Conservation (phyloP, 2,797 vertebrate species). For the Myotis daubentonii region DNA sequence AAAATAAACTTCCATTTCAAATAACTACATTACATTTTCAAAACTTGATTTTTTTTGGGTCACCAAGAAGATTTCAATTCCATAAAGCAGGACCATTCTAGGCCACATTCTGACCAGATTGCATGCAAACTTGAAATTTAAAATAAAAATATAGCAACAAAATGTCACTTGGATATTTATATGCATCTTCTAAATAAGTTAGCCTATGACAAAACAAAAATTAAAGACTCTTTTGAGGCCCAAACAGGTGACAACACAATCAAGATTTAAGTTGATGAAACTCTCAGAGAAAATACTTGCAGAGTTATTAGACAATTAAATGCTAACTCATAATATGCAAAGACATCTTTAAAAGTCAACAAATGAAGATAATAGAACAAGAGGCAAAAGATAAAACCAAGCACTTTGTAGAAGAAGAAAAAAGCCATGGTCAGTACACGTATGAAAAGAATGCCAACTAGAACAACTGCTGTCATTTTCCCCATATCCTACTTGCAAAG, state of each 20-base stretch:
- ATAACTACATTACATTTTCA: not conserved
- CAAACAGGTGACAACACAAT: constrained; percentile 19
- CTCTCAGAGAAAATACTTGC: constrained; percentile 5
- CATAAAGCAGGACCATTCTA: not conserved
- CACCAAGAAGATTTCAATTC: constrained; percentile 34
- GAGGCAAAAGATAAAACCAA: constrained; percentile 4
- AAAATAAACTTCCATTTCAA: constrained; percentile 28
- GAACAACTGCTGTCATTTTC: not conserved
- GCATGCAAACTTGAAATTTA: constrained; percentile 23
- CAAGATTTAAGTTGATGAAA: not conserved
- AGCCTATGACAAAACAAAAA: not conserved
- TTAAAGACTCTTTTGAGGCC: not conserved
- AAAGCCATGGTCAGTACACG: not conserved
- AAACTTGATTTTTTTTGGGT: constrained; percentile 17
- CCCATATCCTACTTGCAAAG: not conserved
- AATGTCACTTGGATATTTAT: constrained; percentile 8
- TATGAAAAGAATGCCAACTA: not conserved
- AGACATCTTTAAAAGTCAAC: constrained; percentile 28
- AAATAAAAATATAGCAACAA: constrained; percentile 41
- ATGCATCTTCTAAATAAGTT: constrained; percentile 1
- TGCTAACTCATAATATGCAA: not conserved
- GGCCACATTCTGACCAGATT: constrained; percentile 13
- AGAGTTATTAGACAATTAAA: not conserved
- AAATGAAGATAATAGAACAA: constrained; percentile 2
- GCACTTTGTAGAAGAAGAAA: not conserved